These are phyloP conservation scores for Illadopsis cleaveri DNA, from an alignment of 2,113 vertebrate species.

Conservation along the genomic window DNA sequence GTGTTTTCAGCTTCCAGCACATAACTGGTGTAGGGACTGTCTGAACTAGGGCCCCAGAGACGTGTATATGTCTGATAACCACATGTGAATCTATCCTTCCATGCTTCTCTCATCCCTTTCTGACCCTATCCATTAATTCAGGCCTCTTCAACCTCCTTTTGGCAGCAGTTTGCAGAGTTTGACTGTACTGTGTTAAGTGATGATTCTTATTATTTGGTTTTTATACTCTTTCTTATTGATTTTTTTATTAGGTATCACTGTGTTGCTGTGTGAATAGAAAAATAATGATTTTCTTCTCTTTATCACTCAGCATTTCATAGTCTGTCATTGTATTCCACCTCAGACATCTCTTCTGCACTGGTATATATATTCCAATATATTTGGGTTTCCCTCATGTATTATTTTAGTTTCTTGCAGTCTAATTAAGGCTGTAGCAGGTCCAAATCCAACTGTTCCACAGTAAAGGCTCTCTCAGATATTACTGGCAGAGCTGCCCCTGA, in stretches of 20 bases:
- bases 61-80: neutral
- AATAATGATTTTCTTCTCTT: neutral
- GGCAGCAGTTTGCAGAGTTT: neutral
- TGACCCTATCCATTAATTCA: neutral
- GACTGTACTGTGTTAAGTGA: neutral
- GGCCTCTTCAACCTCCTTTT: neutral
- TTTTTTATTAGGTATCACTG: neutral
- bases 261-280: neutral
- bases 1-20: neutral
- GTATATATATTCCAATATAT: neutral
- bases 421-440: neutral
- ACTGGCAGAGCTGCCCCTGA: neutral
- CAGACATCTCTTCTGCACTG: neutral
- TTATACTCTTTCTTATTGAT: neutral
- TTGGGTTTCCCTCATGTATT: neutral
- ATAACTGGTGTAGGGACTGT: neutral
- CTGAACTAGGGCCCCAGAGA: neutral
- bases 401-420: neutral
- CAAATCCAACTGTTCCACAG: neutral
- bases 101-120: neutral
- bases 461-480: neutral
- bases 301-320: neutral
- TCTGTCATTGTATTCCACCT: neutral
- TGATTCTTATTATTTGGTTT: neutral
- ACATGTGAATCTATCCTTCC: neutral